These are phyloP conservation scores for Leucophora obtusa DNA, from an alignment of 2,888 invertebrate species.

Conservation along the genomic window DNA sequence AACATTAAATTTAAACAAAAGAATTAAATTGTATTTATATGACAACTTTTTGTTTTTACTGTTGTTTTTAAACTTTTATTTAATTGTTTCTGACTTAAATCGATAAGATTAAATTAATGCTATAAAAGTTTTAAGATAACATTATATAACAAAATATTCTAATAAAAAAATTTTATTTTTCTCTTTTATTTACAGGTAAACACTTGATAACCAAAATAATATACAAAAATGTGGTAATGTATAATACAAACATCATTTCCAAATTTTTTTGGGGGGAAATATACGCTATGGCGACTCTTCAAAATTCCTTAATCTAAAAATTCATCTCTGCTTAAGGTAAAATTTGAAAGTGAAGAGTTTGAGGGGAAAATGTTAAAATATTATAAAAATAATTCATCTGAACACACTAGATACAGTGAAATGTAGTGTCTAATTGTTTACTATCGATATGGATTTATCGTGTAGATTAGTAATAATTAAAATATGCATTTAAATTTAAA, in stretches of 20 bases:
- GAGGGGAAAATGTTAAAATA: no score
- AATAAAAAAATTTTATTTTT: conserved; percentile 23
- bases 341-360: no score
- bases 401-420: no score
- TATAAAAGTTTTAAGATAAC: neutral
- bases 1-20: neutral
- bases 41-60: neutral
- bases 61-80: neutral
- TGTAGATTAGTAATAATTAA: no score
- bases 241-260: conserved; percentile 6
- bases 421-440: no score
- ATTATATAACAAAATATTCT: conserved; percentile 30
- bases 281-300: no score
- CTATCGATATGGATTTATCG: no score
- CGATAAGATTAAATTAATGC: conserved; percentile 41
- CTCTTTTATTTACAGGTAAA: conserved; percentile 53
- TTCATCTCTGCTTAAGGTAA: no score
- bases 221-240: neutral
- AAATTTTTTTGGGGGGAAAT: neutral
- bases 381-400: no score
- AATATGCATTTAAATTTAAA: no score
- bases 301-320: no score
- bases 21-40: neutral
- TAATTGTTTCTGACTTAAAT: neutral
- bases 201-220: neutral